phyloP scores from a whole-genome alignment of 2,113 vertebrate species.

The Tympanuchus pallidicinctus region DNA sequence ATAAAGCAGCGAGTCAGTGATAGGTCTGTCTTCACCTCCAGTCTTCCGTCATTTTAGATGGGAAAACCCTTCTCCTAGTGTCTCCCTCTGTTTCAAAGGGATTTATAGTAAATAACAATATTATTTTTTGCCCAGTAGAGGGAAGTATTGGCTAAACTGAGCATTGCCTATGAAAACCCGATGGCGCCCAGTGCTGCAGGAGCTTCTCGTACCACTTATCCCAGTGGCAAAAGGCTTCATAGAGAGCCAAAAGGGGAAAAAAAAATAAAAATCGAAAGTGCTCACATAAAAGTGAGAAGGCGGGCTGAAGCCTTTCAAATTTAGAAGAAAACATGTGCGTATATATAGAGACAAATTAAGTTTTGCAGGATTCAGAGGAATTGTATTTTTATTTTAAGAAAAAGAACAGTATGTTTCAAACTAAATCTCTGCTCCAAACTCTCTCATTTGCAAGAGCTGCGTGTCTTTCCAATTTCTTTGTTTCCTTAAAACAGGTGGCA shows the following conservation, averaged over 20 bases:
- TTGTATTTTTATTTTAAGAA: background rate
- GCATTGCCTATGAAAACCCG: fast-evolving
- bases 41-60: fast-evolving
- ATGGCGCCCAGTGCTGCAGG: fast-evolving
- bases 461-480: background rate
- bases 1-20: fast-evolving
- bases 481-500: background rate
- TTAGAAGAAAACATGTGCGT: background rate
- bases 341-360: background rate
- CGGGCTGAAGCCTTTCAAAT: background rate
- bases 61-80: background rate
- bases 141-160: slow-evolving; percentile 63
- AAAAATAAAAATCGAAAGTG: background rate
- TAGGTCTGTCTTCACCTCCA: background rate
- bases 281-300: background rate
- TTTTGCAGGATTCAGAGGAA: background rate
- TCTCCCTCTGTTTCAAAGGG: background rate
- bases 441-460: background rate
- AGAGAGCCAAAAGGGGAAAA: background rate
- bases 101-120: background rate
- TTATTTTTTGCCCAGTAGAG: slow-evolving; percentile 42
- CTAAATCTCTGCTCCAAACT: background rate
- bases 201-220: background rate
- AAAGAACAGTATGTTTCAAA: background rate
- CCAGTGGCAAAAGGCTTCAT: background rate